A percentile compares a stretch with the other conserved stretches of the same genome.
Evolutionary conservation across 2,888 invertebrate genomes (phyloP).

Genomic region (Drosophila mimica): DNA sequence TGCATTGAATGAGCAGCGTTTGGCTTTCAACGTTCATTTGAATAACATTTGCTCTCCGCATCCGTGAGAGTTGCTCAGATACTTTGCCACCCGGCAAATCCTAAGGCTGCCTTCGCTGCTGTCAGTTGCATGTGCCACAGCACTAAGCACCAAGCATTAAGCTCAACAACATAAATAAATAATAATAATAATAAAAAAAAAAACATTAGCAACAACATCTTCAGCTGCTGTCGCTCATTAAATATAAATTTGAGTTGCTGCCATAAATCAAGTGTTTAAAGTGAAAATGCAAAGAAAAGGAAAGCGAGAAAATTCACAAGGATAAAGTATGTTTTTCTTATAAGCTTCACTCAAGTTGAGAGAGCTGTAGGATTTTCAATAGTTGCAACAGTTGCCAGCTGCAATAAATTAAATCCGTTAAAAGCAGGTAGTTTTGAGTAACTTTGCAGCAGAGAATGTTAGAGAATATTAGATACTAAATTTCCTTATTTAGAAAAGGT

Average conservation of each 20-base stretch:
- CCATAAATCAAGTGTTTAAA: conserved; percentile 57
- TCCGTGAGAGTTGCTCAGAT: conserved; percentile 50
- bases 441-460: background rate
- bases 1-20: conserved; percentile 50
- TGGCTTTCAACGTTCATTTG: conserved; percentile 32
- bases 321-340: background rate
- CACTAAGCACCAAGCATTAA: conserved; percentile 1
- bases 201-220: conserved; percentile 38
- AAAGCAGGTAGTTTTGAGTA: background rate
- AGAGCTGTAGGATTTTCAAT: background rate
- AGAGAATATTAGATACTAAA: background rate
- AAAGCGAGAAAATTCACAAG: conserved; percentile 17
- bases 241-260: conserved; percentile 61
- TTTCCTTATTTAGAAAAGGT: background rate
- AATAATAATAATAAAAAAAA: background rate
- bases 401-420: background rate
- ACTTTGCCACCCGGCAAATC: conserved; percentile 10
- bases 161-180: background rate
- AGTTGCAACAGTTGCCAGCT: background rate
- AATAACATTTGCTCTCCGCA: conserved; percentile 46
- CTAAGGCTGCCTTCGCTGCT: conserved; percentile 26
- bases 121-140: conserved; percentile 59
- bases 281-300: conserved; percentile 10
- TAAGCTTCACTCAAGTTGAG: background rate
- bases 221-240: conserved; percentile 56